Evolutionary conservation across 2,797 vertebrate genomes (phyloP).

Genomic region (Schizopygopsis malacanthus): DNA sequence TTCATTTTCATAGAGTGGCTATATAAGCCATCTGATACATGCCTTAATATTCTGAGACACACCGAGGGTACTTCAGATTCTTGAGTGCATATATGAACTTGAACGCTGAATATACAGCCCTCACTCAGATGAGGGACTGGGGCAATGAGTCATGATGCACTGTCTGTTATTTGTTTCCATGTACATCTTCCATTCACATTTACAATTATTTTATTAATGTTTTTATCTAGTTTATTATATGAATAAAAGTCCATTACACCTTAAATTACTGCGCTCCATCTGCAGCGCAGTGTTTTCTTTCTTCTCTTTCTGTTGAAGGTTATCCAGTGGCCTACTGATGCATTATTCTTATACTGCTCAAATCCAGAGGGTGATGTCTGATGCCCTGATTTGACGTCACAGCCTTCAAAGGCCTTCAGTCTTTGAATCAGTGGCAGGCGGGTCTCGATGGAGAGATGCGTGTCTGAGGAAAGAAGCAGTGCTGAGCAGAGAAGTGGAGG

Average conservation of each 20-base stretch:
- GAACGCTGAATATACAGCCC: background rate
- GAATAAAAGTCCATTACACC: background rate
- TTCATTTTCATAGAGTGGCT: background rate
- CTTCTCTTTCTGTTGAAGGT: conserved; percentile 55
- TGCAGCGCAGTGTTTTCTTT: background rate
- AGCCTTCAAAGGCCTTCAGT: conserved; percentile 57
- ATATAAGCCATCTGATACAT: background rate
- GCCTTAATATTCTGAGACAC: background rate
- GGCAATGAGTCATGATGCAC: conserved; percentile 12
- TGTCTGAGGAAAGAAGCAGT: conserved; percentile 45
- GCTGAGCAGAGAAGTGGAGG: conserved; percentile 34
- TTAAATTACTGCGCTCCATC: background rate
- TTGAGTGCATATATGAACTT: conserved; percentile 17
- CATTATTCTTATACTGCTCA: conserved; percentile 60
- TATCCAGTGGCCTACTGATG: conserved; percentile 58
- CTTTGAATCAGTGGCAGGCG: conserved; percentile 58
- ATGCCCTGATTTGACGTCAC: conserved; percentile 64
- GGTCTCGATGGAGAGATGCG: conserved; percentile 48
- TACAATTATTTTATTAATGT: background rate
- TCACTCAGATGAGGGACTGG: background rate
- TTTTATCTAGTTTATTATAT: background rate
- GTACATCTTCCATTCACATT: background rate
- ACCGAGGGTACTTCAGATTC: conserved; percentile 9
- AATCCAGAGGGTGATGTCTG: conserved; percentile 60
- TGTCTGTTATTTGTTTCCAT: conserved; percentile 1